Percentiles rank a stretch among this genome's conserved stretches.
These are phyloP conservation scores for Sapajus apella DNA, from an alignment of 2,113 vertebrate genomes.

Conservation along the genomic window DNA sequence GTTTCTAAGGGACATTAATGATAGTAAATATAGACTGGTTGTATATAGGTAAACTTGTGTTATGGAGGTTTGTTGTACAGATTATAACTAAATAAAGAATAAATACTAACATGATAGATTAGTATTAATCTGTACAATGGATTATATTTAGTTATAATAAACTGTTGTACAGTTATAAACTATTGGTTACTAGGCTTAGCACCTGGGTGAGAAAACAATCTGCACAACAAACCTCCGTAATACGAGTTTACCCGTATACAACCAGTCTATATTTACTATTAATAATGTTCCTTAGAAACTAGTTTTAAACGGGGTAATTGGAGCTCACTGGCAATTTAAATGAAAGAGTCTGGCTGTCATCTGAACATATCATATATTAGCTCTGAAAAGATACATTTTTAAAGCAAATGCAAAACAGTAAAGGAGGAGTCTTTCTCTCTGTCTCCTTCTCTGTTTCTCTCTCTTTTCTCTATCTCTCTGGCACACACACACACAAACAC, in stretches of 20 bases:
- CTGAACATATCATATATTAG: neutral
- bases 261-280: neutral
- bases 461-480: neutral
- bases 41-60: too few species aligned
- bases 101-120: too few species aligned
- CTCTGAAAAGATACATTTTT: neutral
- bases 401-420: neutral
- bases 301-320: neutral
- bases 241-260: neutral
- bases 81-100: too few species aligned
- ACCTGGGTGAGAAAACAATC: too few species aligned
- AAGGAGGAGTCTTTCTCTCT: neutral
- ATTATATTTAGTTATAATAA: too few species aligned
- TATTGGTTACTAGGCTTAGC: too few species aligned
- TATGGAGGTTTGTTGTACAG: too few species aligned
- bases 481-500: neutral
- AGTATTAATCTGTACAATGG: too few species aligned
- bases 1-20: too few species aligned
- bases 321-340: neutral
- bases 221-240: too few species aligned
- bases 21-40: too few species aligned
- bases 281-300: neutral
- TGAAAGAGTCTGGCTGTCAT: neutral
- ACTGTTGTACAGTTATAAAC: too few species aligned
- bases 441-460: neutral